Conservation (phyloP, 2,797 vertebrate genomes). For the Ispidina lecontei region DNA sequence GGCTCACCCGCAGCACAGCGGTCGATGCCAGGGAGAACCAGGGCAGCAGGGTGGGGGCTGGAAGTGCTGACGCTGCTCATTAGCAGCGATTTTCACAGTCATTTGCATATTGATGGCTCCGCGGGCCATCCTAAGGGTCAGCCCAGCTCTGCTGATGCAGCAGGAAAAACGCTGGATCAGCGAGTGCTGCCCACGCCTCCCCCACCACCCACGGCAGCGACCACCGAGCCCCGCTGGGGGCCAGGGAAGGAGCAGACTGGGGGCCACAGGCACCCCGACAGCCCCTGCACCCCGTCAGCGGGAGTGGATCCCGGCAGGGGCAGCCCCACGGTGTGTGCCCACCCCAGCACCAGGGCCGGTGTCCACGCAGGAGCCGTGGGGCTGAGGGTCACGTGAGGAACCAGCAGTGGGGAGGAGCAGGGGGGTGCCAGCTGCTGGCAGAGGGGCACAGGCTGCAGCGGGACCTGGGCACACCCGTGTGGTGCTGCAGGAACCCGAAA, state of each 20-base stretch:
- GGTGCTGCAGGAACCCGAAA: not conserved
- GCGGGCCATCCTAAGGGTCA: not conserved
- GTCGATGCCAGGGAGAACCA: not conserved
- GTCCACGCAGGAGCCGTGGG: accelerated
- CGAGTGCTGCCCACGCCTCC: not conserved
- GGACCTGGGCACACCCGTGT: not conserved
- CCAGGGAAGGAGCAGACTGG: accelerated
- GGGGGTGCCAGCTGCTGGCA: accelerated
- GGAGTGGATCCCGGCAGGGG: too few relatives aligned
- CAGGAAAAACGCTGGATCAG: not conserved
- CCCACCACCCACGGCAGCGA: not conserved
- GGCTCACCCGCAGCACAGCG: accelerated
- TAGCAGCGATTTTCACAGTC: not conserved
- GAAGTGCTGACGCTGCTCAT: constrained; percentile 38
- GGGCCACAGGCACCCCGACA: not conserved
- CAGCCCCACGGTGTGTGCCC: accelerated
- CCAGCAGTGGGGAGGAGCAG: accelerated
- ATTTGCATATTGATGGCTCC: not conserved
- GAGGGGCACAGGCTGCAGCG: accelerated
- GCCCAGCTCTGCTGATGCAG: not conserved
- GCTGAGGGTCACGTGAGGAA: not conserved
- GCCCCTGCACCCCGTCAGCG: not conserved
- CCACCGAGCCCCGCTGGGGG: not conserved
- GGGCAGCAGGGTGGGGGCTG: not conserved
- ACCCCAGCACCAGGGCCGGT: not conserved